Evolutionary conservation across 2,113 vertebrate species (phyloP).

Genomic region (human): GRCh38 chr6:79729001-79729500

Average conservation of each 20-base stretch:
- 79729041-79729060: background rate
- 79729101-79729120: background rate
- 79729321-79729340: background rate
- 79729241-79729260: constrained; percentile 6
- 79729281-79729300: background rate
- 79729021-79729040: background rate
- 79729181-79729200: background rate
- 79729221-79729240: background rate
- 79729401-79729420: background rate
- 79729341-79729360: background rate
- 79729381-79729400: background rate
- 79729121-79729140: background rate
- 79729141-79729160: background rate
- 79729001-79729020: background rate
- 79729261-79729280: background rate
- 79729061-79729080: background rate
- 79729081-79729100: background rate
- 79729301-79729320: background rate
- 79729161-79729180: background rate
- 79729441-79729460: background rate
- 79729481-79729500: background rate
- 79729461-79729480: background rate
- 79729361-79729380: background rate
- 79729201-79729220: background rate
- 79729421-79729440: background rate